A percentile compares a stretch with the other conserved stretches of the same genome.
phyloP scores from a whole-genome alignment of 2,113 vertebrate genomes.

The Cynopterus brachyotis region DNA sequence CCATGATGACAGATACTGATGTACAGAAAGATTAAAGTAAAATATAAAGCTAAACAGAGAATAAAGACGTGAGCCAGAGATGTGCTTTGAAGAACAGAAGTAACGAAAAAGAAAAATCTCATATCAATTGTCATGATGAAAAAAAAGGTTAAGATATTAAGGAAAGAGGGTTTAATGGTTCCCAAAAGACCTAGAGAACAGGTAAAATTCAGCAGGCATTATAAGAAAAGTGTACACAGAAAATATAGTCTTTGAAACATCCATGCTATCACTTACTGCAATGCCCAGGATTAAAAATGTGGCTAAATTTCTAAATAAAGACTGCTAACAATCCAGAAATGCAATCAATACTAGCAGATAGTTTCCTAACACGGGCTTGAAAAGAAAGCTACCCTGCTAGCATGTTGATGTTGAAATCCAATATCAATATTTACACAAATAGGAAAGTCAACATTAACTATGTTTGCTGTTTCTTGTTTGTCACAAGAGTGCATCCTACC shows the following conservation, averaged over 20 bases:
- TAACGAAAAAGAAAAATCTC: not conserved
- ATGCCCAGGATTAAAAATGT: not conserved
- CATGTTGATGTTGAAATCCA: not conserved
- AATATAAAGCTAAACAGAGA: constrained; percentile 54
- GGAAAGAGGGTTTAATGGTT: not conserved
- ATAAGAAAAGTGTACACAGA: not conserved
- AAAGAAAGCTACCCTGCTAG: not conserved
- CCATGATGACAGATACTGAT: constrained; percentile 43
- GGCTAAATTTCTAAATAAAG: not conserved
- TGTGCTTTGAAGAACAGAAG: not conserved
- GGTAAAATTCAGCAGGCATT: not conserved
- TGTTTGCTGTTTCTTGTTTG: not conserved
- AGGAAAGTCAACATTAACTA: not conserved
- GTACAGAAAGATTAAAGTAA: constrained; percentile 52
- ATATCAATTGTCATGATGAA: not conserved
- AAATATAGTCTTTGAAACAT: not conserved
- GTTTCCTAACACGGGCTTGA: not conserved
- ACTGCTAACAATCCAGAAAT: not conserved
- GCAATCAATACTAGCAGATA: not conserved
- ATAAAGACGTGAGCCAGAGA: constrained; percentile 21
- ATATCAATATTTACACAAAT: not conserved
- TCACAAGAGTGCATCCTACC: not conserved
- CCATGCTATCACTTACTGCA: not conserved
- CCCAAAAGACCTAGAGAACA: not conserved
- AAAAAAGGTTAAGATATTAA: not conserved